Percentiles rank a stretch among this genome's conserved stretches.
Conservation (phyloP, 2,113 vertebrate species). For the Tupaia chinensis region DNA sequence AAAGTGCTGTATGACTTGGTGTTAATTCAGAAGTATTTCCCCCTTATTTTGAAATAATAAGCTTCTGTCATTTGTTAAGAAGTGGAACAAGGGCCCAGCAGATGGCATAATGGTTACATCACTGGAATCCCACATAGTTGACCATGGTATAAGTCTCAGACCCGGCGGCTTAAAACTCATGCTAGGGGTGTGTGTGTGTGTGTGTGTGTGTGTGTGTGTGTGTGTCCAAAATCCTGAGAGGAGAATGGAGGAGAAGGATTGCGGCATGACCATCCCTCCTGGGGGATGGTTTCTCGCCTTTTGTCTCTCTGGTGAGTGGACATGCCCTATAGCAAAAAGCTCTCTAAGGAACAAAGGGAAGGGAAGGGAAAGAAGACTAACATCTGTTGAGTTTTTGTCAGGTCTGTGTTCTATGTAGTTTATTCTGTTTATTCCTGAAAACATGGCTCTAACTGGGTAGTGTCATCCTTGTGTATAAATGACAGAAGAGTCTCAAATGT, state of each 20-base stretch:
- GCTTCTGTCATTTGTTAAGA: conserved; percentile 19
- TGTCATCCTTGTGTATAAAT: background rate
- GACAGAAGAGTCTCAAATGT: background rate
- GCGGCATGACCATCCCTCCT: no score
- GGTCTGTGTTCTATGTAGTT: background rate
- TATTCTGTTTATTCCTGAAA: conserved; percentile 24
- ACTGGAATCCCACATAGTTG: no score
- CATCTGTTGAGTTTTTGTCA: background rate
- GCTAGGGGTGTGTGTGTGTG: no score
- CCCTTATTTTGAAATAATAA: conserved; percentile 17
- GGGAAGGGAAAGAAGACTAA: background rate
- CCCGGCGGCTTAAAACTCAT: no score
- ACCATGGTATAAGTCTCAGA: no score
- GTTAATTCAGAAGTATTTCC: conserved; percentile 8
- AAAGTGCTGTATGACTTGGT: background rate
- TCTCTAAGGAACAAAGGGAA: background rate
- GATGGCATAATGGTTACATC: no score
- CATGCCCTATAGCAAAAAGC: no score
- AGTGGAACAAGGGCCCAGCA: background rate
- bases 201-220: no score
- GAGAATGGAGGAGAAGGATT: no score
- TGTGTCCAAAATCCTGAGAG: no score
- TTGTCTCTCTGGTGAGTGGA: no score
- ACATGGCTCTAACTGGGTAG: background rate
- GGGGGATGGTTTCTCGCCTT: no score